Base-by-base conservation (phyloP, 2,888 invertebrate genomes). In the Eucera pruinosa region DNA sequence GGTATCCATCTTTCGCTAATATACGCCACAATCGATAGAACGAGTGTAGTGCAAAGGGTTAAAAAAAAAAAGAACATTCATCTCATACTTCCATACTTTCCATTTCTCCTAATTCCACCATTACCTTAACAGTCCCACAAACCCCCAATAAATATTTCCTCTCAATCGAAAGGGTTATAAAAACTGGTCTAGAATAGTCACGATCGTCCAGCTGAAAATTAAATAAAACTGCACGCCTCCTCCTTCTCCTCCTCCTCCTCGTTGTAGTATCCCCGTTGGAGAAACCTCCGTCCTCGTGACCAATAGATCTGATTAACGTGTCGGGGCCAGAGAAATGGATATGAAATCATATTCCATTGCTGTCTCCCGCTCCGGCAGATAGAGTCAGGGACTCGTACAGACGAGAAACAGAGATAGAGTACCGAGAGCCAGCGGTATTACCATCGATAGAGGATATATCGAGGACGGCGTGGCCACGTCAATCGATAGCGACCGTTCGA, bases 401-500 rank as follows among this genome's bases (percentile, higher is more conserved):
- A 9, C 18, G 7, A 18, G 18, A 20, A 7, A 45, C 20, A 20
- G 80, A 64, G 67, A 25, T 11, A 3, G 33, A 41, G 48, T 20
- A 43, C n/a, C 3, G 20, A 83, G 66, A 41, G 57, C 67, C 54
- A n/a, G n/a, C n/a, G 30, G 76, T 58, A 78, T 78, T 80, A 73
- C 72, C 75, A 83, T 83, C 83, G 84, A 84, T 62, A 62, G 62
- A 62, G 62, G 48, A 62, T 62, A 64, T 74, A 84, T 84, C 82
- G 84, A 78, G 84, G 69, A 82, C 80, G 77, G 62, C 80, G 84
- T 78, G 80, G 84, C 80, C 82, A 82, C 84, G 84, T 84, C 84
- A 84, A 84, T 84, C 84, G 84, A 84, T 84, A 84, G 78, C 73
- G 73, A 45, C 60, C 80, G 84, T 84, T 84, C 82, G 84, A 84